Conservation (phyloP, 2,113 vertebrate species). For the Perognathus longimembris region DNA sequence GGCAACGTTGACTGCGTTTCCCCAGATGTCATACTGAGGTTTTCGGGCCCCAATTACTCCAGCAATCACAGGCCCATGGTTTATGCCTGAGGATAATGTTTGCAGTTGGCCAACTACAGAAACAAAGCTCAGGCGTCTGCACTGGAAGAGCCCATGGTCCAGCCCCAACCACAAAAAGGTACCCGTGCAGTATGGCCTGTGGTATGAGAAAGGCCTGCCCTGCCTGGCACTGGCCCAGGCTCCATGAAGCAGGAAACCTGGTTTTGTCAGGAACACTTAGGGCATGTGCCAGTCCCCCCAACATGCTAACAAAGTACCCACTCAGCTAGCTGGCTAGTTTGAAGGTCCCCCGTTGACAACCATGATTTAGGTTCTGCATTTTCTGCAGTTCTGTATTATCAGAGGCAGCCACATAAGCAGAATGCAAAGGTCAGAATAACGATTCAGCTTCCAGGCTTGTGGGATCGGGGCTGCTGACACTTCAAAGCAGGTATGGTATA, state of each 20-base stretch:
- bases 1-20: constrained; percentile 98
- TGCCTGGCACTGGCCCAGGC: background rate
- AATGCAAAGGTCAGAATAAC: background rate
- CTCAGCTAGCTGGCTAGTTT: background rate
- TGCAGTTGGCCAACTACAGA: background rate
- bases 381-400: background rate
- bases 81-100: constrained; percentile 91
- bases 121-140: background rate
- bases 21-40: constrained; percentile 99
- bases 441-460: accelerated
- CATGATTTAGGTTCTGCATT: background rate
- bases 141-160: background rate
- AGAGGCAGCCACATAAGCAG: background rate
- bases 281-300: background rate
- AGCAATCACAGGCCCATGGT: constrained; percentile 97
- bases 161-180: background rate
- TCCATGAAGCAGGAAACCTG: background rate
- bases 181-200: accelerated
- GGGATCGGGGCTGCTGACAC: background rate
- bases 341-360: background rate
- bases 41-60: constrained; percentile 99
- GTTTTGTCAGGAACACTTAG: background rate
- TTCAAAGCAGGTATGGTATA: background rate
- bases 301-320: no score
- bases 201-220: background rate